Conservation (phyloP, 2,888 invertebrate genomes). For the Ophion slaviceki region DNA sequence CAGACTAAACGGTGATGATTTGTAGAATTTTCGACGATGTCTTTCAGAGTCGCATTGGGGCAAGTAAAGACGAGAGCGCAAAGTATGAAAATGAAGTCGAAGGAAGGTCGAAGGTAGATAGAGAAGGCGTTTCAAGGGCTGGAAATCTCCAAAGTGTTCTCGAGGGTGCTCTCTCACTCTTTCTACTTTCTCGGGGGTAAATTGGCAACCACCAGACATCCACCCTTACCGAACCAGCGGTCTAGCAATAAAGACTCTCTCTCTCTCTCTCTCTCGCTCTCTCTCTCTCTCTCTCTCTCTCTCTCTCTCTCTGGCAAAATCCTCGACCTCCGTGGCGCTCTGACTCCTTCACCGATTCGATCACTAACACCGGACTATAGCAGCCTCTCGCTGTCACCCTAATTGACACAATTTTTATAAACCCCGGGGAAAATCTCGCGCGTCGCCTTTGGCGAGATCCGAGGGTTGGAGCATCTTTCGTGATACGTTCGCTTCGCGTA, state of each 20-base stretch:
- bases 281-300: slow-evolving; percentile 13
- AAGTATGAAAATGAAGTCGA: slow-evolving; percentile 16
- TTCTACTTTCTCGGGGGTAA: slow-evolving; percentile 52
- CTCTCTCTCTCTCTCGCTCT: slow-evolving; percentile 1
- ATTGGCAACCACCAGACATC: slow-evolving; percentile 62
- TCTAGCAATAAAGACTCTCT: slow-evolving; percentile 60
- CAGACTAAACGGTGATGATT: neutral
- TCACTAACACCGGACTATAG: slow-evolving; percentile 48
- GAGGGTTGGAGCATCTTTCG: slow-evolving; percentile 75
- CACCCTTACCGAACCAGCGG: slow-evolving; percentile 51
- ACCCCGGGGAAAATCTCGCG: slow-evolving; percentile 68
- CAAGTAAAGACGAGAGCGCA: slow-evolving; percentile 2
- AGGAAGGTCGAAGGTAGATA: slow-evolving; percentile 34
- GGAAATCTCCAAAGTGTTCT: slow-evolving; percentile 65
- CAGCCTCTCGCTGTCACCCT: slow-evolving; percentile 64
- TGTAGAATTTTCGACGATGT: slow-evolving; percentile 1
- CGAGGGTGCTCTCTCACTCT: slow-evolving; percentile 59
- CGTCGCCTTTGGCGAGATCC: slow-evolving; percentile 60
- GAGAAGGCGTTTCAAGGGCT: slow-evolving; percentile 57
- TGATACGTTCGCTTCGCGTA: neutral
- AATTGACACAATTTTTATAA: slow-evolving; percentile 81
- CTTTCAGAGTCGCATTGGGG: neutral
- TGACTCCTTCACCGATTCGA: slow-evolving; percentile 36
- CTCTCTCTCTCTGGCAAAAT: neutral
- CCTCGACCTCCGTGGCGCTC: slow-evolving; percentile 5